phyloP scores from a whole-genome alignment of 2,113 vertebrate genomes.

The Myocastor coypus region DNA sequence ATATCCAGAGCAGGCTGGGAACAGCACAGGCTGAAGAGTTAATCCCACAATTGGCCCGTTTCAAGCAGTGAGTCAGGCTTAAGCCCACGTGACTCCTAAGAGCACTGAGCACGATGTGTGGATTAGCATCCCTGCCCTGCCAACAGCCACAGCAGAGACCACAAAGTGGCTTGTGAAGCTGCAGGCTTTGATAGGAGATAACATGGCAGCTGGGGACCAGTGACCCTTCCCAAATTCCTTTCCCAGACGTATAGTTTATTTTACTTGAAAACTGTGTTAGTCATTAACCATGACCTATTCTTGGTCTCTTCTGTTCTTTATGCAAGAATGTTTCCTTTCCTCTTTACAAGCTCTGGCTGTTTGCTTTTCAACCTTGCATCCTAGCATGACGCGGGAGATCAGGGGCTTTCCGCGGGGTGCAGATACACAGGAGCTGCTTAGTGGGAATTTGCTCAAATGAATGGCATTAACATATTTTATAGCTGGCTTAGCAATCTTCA shows the following conservation, averaged over 20 bases:
- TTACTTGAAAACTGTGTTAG: neutral
- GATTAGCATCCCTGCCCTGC: neutral
- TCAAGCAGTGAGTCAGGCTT: neutral
- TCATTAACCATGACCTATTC: neutral
- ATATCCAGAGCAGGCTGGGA: neutral
- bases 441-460: slow-evolving; percentile 27
- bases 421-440: neutral
- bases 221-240: neutral
- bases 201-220: neutral
- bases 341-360: neutral
- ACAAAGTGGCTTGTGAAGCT: neutral
- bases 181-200: neutral
- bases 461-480: slow-evolving; percentile 38
- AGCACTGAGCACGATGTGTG: neutral
- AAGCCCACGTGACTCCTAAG: neutral
- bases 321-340: neutral
- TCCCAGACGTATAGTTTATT: neutral
- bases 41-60: neutral
- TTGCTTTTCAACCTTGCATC: neutral
- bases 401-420: neutral
- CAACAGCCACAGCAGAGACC: neutral
- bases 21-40: neutral
- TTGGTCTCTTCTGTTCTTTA: neutral
- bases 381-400: neutral
- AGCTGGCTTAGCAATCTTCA: neutral